phyloP scores from a whole-genome alignment of 1,140 invertebrate species.

The Bombus pascuorum region DNA sequence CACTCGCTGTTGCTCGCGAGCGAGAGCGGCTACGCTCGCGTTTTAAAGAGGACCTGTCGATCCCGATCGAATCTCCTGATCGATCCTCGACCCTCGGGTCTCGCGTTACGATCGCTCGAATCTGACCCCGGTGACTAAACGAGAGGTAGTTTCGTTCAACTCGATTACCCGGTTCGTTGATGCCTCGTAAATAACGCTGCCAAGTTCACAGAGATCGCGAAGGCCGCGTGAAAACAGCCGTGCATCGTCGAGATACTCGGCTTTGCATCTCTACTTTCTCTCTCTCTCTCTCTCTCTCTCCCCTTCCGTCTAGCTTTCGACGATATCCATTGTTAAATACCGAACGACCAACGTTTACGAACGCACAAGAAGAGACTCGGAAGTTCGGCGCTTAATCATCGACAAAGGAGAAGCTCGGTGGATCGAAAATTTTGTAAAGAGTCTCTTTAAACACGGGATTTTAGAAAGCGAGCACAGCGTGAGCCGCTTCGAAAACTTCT shows the following conservation, averaged over 20 bases:
- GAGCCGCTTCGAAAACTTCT: neutral
- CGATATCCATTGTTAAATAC: neutral
- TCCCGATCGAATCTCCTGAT: slow-evolving; percentile 20
- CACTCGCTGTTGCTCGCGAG: slow-evolving; percentile 1
- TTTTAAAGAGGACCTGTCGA: slow-evolving; percentile 24
- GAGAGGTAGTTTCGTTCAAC: slow-evolving; percentile 28
- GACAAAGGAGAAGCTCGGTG: neutral
- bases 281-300: neutral
- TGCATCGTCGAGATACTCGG: too few relatives aligned
- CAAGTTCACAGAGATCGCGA: slow-evolving; percentile 15
- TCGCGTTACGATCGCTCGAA: slow-evolving; percentile 12
- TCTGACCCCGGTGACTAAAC: slow-evolving; percentile 7
- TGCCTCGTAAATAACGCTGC: slow-evolving; percentile 29
- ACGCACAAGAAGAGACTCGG: neutral
- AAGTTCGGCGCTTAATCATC: neutral
- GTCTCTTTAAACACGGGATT: neutral
- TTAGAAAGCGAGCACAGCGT: neutral
- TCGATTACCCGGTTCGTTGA: slow-evolving; percentile 37
- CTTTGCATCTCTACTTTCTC: too few relatives aligned
- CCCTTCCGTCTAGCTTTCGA: neutral
- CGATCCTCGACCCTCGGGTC: neutral
- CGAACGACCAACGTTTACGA: neutral
- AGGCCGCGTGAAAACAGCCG: neutral
- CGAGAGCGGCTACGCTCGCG: neutral
- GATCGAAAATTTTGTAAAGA: neutral